Evolutionary conservation across 1,140 invertebrate genomes (phyloP).

Genomic region (Drosophila tani): DNA sequence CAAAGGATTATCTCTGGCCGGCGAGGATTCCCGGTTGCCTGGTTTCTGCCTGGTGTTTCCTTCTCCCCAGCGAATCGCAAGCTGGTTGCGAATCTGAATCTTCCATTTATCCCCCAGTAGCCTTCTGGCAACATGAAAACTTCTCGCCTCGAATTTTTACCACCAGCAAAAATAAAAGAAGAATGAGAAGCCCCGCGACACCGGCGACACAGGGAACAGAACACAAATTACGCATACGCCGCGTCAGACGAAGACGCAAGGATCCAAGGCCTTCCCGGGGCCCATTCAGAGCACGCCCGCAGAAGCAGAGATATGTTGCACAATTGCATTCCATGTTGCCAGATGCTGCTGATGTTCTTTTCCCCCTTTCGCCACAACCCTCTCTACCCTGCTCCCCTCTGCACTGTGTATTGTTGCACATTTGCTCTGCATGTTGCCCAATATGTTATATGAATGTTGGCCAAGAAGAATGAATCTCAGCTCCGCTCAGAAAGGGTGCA

Average conservation of each 20-base stretch:
- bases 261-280: slow-evolving; percentile 18
- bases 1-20: slow-evolving; percentile 43
- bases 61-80: slow-evolving; percentile 12
- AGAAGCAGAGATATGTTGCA: slow-evolving; percentile 63
- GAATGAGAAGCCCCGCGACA: slow-evolving; percentile 12
- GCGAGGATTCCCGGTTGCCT: slow-evolving; percentile 7
- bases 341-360: slow-evolving; percentile 49
- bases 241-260: slow-evolving; percentile 39
- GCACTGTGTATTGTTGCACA: slow-evolving; percentile 43
- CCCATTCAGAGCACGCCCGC: slow-evolving; percentile 37
- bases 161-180: slow-evolving; percentile 3
- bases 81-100: slow-evolving; percentile 1
- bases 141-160: slow-evolving; percentile 29
- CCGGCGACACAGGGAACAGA: slow-evolving; percentile 19
- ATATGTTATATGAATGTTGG: slow-evolving; percentile 51
- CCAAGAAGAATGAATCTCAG: slow-evolving; percentile 13
- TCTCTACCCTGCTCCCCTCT: background rate
- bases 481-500: background rate
- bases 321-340: slow-evolving; percentile 77
- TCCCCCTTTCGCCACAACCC: too few species aligned
- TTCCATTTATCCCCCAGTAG: background rate
- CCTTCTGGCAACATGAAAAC: slow-evolving; percentile 38
- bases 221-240: slow-evolving; percentile 65
- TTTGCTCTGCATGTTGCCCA: slow-evolving; percentile 67
- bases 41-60: background rate